Evolutionary conservation across 1,140 invertebrate genomes (phyloP), one percentile per base, ranked within the genome.

Genomic region (Drosophila biarmipes): DNA sequence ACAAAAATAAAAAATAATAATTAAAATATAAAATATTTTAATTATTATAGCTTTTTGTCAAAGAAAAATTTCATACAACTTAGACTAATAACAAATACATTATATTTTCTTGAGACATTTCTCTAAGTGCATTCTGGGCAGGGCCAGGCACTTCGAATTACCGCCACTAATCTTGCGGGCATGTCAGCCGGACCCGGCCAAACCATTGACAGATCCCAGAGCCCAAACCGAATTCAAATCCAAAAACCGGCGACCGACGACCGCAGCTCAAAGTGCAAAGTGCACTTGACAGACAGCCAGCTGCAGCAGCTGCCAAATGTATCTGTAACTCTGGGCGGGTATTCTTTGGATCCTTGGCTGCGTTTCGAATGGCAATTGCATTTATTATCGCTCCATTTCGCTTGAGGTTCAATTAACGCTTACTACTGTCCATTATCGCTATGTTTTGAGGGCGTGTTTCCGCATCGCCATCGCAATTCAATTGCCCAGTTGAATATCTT

Each of bases 401-500:
- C 85, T 90, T 90, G 84, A 57, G 84, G 79, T 89, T 77, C 84
- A 89, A 90, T 89, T 90, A 90, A 90, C 80, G 80, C 84, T 76
- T 80, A 90, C 84, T 90, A 90, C 86, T 90, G 84, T 89, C 79
- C 57, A 90, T 89, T 89, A 90, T 85, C 63, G 56, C 15, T 58
- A 62, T 68, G 59, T 68, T 86, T 86, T 55, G 59, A 73, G 75
- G 80, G 80, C 66, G 75, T 77, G 52, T 79, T 79, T 66, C 48
- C 53, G 42, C 42, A 77, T 77, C 54, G 43, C 31, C 66, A 48
- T 34, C 31, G 51, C 63, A 79, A 80, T 76, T 87, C 75, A 89
- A 86, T 86, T 86, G 66, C 53, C 34, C 24, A 52, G 21, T 42
- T 61, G 40, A 67, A 90, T 87, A 81, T 81, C 81, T 85, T 67